Percentiles rank a stretch among this genome's conserved stretches.
Evolutionary conservation across 2,797 vertebrate genomes (phyloP).

Genomic region (Naso thynnoides): DNA sequence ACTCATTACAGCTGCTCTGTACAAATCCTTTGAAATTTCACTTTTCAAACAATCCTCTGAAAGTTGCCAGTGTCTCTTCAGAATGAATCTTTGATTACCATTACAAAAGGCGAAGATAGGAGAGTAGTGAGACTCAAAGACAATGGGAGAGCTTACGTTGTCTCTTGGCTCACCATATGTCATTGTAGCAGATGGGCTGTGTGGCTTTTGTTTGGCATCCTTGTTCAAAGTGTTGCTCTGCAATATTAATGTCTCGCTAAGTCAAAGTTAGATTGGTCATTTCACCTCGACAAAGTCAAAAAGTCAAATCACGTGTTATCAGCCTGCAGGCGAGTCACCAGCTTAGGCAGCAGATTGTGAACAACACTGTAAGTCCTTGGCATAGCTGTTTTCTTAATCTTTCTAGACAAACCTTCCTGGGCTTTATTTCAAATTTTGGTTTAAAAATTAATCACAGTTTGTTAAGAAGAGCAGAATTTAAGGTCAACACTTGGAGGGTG

Average conservation of each 20-base stretch:
- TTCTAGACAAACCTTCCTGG: neutral
- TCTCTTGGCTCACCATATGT: constrained; percentile 17
- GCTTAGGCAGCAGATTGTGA: constrained; percentile 34
- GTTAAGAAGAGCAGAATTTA: constrained; percentile 27
- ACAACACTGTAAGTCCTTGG: constrained; percentile 5
- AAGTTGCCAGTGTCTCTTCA: constrained; percentile 55
- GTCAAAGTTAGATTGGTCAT: constrained; percentile 45
- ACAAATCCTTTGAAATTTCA: constrained; percentile 62
- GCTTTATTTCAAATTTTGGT: constrained; percentile 13
- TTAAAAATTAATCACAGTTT: constrained; percentile 24
- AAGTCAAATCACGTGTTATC: constrained; percentile 40
- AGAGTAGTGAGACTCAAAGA: constrained; percentile 39
- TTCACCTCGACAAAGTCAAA: constrained; percentile 58
- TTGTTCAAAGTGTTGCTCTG: constrained; percentile 41
- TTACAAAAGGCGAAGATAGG: constrained; percentile 60
- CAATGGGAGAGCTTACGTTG: constrained; percentile 33
- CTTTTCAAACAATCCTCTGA: constrained; percentile 64
- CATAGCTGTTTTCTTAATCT: constrained; percentile 11
- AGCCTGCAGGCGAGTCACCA: constrained; percentile 8
- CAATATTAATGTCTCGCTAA: constrained; percentile 50
- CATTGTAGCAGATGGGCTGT: constrained; percentile 55
- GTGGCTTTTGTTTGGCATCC: constrained; percentile 51
- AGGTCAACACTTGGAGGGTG: constrained; percentile 53
- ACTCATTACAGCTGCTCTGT: constrained; percentile 66
- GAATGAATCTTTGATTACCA: constrained; percentile 64